Conservation (phyloP, 2,888 invertebrate genomes). For the Beris morrisii region DNA sequence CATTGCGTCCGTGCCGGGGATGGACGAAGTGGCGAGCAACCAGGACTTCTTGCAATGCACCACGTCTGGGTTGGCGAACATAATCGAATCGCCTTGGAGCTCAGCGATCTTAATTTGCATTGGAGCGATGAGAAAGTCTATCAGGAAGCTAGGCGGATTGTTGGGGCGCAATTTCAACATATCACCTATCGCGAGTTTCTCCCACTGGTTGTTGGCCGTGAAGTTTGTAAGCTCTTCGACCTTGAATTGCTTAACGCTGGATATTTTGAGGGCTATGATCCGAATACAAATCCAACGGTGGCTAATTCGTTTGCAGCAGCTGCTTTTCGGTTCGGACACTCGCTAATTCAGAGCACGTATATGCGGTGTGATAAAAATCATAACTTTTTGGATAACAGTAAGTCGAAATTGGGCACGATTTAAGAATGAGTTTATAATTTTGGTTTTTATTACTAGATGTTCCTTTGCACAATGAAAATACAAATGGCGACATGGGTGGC, state of each 20-base stretch:
- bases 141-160: conserved; percentile 80
- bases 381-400: conserved; percentile 70
- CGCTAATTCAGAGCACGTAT: conserved; percentile 78
- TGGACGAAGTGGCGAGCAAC: conserved; percentile 77
- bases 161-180: conserved; percentile 80
- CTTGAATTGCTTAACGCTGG: conserved; percentile 69
- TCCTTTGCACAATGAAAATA: conserved; percentile 75
- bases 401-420: conserved; percentile 46
- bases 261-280: conserved; percentile 71
- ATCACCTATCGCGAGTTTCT: conserved; percentile 83
- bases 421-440: neutral
- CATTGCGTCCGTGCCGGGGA: conserved; percentile 81
- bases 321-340: conserved; percentile 85
- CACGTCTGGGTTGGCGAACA: conserved; percentile 56
- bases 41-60: conserved; percentile 59
- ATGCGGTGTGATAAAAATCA: conserved; percentile 72
- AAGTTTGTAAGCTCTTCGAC: conserved; percentile 75
- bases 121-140: conserved; percentile 89
- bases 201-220: conserved; percentile 75
- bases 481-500: conserved; percentile 73
- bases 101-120: conserved; percentile 74
- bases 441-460: conserved; percentile 63
- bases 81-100: conserved; percentile 70
- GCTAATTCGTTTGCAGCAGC: conserved; percentile 80
- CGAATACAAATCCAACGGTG: conserved; percentile 70